Evolutionary conservation across 2,797 vertebrate species (phyloP).

Genomic region (Nasua narica): DNA sequence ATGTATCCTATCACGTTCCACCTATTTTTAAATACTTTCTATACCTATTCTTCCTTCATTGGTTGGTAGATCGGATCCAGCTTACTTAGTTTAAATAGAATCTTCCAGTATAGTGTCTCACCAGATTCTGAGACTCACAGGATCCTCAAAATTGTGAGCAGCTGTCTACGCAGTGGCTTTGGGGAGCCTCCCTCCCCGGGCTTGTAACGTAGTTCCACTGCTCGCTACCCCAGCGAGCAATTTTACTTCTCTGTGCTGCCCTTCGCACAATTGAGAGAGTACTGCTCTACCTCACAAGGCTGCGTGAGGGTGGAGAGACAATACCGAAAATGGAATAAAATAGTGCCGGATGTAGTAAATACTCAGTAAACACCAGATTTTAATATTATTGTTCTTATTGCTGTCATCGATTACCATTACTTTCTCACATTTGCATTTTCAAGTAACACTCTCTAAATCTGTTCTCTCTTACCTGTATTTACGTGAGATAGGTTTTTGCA

Average conservation of each 20-base stretch:
- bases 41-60: not conserved
- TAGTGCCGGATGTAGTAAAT: not conserved
- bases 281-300: not conserved
- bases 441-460: not conserved
- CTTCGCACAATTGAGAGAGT: not conserved
- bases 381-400: not conserved
- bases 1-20: not conserved
- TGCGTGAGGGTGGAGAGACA: not conserved
- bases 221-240: not conserved
- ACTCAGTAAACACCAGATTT: not conserved
- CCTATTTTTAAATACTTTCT: not conserved
- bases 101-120: not conserved
- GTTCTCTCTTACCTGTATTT: not conserved
- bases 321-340: not conserved
- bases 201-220: not conserved
- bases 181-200: not conserved
- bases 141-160: not conserved
- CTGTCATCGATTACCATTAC: not conserved
- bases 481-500: not conserved
- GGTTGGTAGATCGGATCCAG: not conserved
- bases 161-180: not conserved
- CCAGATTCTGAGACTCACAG: not conserved
- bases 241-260: not conserved
- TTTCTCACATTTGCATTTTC: not conserved
- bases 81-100: not conserved